These are phyloP conservation scores for Mechanitis mazaeus DNA, from an alignment of 2,888 invertebrate genomes.

Conservation along the genomic window DNA sequence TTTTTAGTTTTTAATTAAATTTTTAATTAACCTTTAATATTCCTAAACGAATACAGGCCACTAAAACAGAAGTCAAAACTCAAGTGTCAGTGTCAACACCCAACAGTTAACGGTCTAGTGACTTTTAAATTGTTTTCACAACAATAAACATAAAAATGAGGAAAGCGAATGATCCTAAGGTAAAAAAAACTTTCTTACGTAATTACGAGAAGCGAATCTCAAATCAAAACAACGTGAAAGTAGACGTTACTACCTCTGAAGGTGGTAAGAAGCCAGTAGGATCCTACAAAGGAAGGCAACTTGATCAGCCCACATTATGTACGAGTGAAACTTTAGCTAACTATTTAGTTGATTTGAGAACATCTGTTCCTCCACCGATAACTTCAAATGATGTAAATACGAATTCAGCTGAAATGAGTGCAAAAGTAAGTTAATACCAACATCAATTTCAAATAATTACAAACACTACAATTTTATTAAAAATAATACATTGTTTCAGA, in stretches of 20 bases:
- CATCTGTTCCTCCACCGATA: slow-evolving; percentile 36
- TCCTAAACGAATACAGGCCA: too few relatives aligned
- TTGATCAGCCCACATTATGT: slow-evolving; percentile 54
- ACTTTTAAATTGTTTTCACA: slow-evolving; percentile 1
- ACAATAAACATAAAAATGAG: slow-evolving; percentile 40
- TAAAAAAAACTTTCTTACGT: slow-evolving; percentile 62
- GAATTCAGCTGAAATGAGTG: slow-evolving; percentile 41
- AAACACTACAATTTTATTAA: background rate
- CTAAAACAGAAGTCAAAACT: too few relatives aligned
- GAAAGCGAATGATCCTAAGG: slow-evolving; percentile 51
- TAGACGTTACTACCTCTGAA: slow-evolving; percentile 38
- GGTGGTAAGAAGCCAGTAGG: slow-evolving; percentile 20
- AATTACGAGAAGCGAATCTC: slow-evolving; percentile 52
- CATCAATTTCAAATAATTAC: background rate
- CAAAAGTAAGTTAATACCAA: slow-evolving; percentile 43
- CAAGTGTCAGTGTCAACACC: background rate
- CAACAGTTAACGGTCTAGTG: background rate
- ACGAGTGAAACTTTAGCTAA: slow-evolving; percentile 60
- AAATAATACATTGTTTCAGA: slow-evolving; percentile 43
- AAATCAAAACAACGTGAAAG: slow-evolving; percentile 39
- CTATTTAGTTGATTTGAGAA: slow-evolving; percentile 50
- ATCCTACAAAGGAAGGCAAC: slow-evolving; percentile 39
- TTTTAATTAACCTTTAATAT: too few relatives aligned
- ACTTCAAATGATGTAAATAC: slow-evolving; percentile 42
- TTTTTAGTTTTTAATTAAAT: too few relatives aligned